Evolutionary conservation across 2,888 invertebrate genomes (phyloP).

Genomic region (Zaprionus obscuricornis): DNA sequence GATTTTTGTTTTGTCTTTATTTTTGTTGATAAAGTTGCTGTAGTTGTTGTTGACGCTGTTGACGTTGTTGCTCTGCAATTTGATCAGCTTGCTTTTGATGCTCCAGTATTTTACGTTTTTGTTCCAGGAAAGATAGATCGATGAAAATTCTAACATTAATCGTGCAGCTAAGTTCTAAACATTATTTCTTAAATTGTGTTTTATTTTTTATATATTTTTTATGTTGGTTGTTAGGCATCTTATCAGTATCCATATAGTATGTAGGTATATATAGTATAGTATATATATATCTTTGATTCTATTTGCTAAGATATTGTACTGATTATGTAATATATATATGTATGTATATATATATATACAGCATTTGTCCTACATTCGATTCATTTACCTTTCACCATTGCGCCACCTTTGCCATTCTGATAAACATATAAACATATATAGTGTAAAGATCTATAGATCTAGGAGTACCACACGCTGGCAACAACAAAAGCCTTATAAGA

Average conservation of each 20-base stretch:
- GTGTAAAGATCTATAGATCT: too few relatives aligned
- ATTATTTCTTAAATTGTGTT: conserved; percentile 48
- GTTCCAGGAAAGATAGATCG: conserved; percentile 92
- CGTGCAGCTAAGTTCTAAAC: conserved; percentile 82
- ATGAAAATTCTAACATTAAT: conserved; percentile 89
- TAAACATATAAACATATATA: conserved; percentile 13
- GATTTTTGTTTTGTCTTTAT: conserved; percentile 43
- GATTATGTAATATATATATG: conserved; percentile 14
- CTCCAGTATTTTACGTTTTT: conserved; percentile 87
- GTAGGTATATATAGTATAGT: too few relatives aligned
- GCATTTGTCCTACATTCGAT: conserved; percentile 32
- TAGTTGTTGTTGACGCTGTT: conserved; percentile 81
- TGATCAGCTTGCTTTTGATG: conserved; percentile 85
- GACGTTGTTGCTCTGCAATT: conserved; percentile 81
- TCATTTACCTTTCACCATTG: conserved; percentile 31
- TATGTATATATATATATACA: conserved; percentile 35
- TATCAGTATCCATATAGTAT: too few relatives aligned
- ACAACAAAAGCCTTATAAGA: conserved; percentile 54
- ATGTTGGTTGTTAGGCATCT: conserved; percentile 38
- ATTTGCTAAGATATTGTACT: conserved; percentile 23
- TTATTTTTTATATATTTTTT: too few relatives aligned
- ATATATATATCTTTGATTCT: conserved; percentile 9
- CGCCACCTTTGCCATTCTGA: conserved; percentile 44
- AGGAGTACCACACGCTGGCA: conserved; percentile 40
- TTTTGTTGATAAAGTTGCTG: conserved; percentile 83